Base-by-base conservation (phyloP, 2,888 invertebrate genomes). In the Apotomis turbidana region DNA sequence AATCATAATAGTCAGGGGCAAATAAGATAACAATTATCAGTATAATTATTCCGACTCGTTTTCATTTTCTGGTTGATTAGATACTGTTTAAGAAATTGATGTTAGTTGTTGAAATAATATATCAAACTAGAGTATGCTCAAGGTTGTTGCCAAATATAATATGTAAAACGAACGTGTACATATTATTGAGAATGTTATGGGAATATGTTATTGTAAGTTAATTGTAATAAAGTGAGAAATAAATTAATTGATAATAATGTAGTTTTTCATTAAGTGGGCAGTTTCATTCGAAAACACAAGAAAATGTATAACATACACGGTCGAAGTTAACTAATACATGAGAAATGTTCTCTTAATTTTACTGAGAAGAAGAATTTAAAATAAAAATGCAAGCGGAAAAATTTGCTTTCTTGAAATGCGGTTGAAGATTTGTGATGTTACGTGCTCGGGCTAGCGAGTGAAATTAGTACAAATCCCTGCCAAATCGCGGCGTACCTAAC, bases 61-160 rank as follows among this genome's bases (percentile, higher is more conserved):
- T 57, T 58, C 41, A 10, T 61, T 61, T 55, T 54, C 60, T 52
- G 15, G 61, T 68, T 27, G 27, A 27, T 27, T 27, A 27, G 66
- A 38, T 13, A 41, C 52, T 68, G 51, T 57, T 59, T 75, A 73
- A 58, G 13, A 69, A 73, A 67, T 76, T 69, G 77, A 75, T 77
- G 77, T 76, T 77, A 76, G 76, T 59, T 71, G 76, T 76, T 75
- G 74, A 70, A 71, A 52, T 66, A 70, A 69, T 44, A 66, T 62
- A 73, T 55, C 63, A 73, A 74, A 73, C 66, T 80, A 79, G 74
- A 76, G 73, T 83, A 84, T 83, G 88, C 87, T 87, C 87, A 86
- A 87, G 79, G 83, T 87, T 87, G 86, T 89, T 88, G 85, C 83
- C 87, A 85, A 87, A 80, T 85, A 77, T 77, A 76, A 62, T 57